These are phyloP conservation scores for Papilio gigon DNA, from an alignment of 2,888 invertebrate genomes.

Conservation along the genomic window DNA sequence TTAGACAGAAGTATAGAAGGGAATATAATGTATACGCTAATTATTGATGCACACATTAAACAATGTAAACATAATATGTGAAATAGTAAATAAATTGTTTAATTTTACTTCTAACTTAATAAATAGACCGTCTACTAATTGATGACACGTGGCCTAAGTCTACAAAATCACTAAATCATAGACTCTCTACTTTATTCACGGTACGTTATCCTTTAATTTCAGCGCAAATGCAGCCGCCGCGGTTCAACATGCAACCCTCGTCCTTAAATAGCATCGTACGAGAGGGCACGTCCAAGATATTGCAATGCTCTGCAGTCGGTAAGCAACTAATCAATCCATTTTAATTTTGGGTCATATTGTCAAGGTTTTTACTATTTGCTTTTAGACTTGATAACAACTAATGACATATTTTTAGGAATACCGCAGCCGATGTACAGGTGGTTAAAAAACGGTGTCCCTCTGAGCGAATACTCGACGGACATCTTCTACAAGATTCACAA, in stretches of 20 bases:
- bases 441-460: constrained; percentile 92
- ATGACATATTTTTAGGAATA: constrained; percentile 85
- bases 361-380: too few species aligned
- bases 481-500: constrained; percentile 92
- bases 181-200: neutral
- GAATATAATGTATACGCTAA: neutral
- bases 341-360: neutral
- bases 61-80: neutral
- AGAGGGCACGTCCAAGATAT: constrained; percentile 94
- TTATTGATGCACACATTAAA: neutral
- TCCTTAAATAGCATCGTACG: constrained; percentile 92
- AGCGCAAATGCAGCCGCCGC: constrained; percentile 89
- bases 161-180: neutral
- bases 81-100: neutral
- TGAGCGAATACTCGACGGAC: constrained; percentile 91
- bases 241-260: constrained; percentile 93
- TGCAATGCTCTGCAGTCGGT: constrained; percentile 96
- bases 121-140: neutral
- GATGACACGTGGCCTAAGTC: neutral
- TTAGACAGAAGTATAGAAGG: neutral
- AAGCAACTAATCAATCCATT: constrained; percentile 58
- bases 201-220: constrained; percentile 52
- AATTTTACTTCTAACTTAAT: neutral
- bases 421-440: constrained; percentile 97
- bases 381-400: too few species aligned